Percentiles rank a stretch among this genome's conserved stretches.
phyloP scores from a whole-genome alignment of 2,888 invertebrate species.

The Platycheirus albimanus region DNA sequence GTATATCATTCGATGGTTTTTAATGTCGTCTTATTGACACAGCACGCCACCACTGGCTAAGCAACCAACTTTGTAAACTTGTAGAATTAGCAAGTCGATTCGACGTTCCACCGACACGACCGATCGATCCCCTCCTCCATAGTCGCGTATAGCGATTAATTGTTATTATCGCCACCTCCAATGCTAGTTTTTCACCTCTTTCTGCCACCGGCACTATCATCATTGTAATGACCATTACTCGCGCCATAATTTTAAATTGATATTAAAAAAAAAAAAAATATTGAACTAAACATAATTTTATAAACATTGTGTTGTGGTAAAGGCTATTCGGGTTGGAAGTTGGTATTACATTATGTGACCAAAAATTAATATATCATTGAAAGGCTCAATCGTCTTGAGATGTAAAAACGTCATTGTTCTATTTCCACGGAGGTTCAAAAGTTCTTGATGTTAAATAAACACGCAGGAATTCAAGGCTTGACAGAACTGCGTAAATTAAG shows the following conservation, averaged over 20 bases:
- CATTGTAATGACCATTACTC: slow-evolving; percentile 59
- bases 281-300: not conserved
- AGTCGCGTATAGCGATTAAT: slow-evolving; percentile 15
- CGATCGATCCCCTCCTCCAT: slow-evolving; percentile 6
- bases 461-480: no score
- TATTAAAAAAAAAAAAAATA: slow-evolving; percentile 10
- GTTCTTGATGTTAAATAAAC: no score
- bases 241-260: slow-evolving; percentile 49
- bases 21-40: slow-evolving; percentile 71
- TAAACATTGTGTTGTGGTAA: not conserved
- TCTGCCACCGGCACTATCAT: slow-evolving; percentile 64
- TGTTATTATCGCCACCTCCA: slow-evolving; percentile 57
- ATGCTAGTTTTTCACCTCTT: slow-evolving; percentile 58
- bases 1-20: slow-evolving; percentile 68
- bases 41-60: slow-evolving; percentile 56
- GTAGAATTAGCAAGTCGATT: slow-evolving; percentile 26
- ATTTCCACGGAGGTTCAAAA: no score
- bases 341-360: no score
- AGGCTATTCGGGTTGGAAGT: no score
- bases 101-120: slow-evolving; percentile 3
- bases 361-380: no score
- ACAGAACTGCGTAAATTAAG: no score
- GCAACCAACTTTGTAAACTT: slow-evolving; percentile 38
- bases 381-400: no score
- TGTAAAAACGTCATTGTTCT: no score